Conservation (phyloP, 2,888 invertebrate species). For the Euzophera pinguis region DNA sequence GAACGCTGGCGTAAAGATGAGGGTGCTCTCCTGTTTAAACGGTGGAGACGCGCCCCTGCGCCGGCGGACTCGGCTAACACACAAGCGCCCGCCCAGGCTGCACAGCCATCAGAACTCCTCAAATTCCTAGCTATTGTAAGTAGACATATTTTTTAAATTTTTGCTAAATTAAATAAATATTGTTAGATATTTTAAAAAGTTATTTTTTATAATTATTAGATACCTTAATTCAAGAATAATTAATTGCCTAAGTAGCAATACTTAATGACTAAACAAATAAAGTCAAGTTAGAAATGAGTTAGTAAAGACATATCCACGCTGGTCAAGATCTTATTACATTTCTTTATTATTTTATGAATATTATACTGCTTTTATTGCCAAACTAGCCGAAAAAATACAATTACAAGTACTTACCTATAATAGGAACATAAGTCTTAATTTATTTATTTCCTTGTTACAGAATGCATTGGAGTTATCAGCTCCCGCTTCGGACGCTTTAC, state of each 20-base stretch:
- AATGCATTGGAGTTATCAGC: conserved; percentile 95
- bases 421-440: too few relatives aligned
- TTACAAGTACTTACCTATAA: too few relatives aligned
- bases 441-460: conserved; percentile 75
- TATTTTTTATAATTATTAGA: too few relatives aligned
- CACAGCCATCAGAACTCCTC: conserved; percentile 72
- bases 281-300: too few relatives aligned
- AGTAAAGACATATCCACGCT: neutral
- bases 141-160: conserved; percentile 31
- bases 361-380: neutral
- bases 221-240: too few relatives aligned
- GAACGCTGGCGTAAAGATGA: conserved; percentile 74
- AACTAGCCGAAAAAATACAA: too few relatives aligned
- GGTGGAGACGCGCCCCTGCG: conserved; percentile 62
- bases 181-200: too few relatives aligned
- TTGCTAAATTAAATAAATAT: neutral
- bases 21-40: conserved; percentile 61
- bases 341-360: too few relatives aligned
- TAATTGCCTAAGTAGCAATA: too few relatives aligned
- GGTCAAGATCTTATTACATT: too few relatives aligned
- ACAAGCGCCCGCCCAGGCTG: conserved; percentile 37
- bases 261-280: too few relatives aligned
- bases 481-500: conserved; percentile 91
- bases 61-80: conserved; percentile 45
- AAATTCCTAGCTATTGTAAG: conserved; percentile 91